Percentiles rank a stretch among this genome's conserved stretches.
phyloP scores from a whole-genome alignment of 2,113 vertebrate species.

The Perca fluviatilis region DNA sequence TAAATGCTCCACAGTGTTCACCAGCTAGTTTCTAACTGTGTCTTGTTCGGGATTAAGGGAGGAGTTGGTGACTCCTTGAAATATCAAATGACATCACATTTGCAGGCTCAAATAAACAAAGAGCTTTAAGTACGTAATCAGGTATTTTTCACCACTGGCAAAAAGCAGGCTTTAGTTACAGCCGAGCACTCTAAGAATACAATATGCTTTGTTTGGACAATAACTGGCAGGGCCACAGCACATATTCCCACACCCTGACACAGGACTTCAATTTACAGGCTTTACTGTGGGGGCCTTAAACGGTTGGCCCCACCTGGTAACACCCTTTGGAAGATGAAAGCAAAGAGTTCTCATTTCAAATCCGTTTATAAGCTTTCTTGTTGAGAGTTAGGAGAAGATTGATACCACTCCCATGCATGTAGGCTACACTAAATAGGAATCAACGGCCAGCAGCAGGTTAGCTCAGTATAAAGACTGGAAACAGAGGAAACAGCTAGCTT shows the following conservation, averaged over 20 bases:
- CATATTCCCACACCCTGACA: conserved; percentile 13
- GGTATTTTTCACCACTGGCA: conserved; percentile 19
- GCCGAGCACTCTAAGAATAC: neutral
- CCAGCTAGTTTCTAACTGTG: neutral
- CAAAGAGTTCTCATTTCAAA: no score
- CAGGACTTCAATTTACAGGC: conserved; percentile 1
- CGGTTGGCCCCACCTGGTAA: no score
- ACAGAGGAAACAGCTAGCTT: no score
- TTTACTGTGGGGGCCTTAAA: conserved; percentile 3
- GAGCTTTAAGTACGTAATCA: conserved; percentile 17
- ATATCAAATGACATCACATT: conserved; percentile 40
- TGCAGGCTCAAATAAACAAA: conserved; percentile 27
- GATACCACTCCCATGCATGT: neutral
- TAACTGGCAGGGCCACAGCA: conserved; percentile 9
- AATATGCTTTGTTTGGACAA: conserved; percentile 36
- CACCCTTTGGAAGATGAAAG: no score
- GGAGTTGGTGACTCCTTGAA: conserved; percentile 7
- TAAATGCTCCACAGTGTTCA: neutral
- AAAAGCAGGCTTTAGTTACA: conserved; percentile 40
- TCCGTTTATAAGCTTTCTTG: no score
- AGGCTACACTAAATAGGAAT: neutral
- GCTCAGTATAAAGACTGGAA: no score
- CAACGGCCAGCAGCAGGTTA: neutral
- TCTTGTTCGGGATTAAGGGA: neutral
- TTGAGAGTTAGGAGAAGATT: no score